Evolutionary conservation across 2,113 vertebrate species (phyloP), one percentile per base, ranked within the genome.

Genomic region (Antechinus stuartii): DNA sequence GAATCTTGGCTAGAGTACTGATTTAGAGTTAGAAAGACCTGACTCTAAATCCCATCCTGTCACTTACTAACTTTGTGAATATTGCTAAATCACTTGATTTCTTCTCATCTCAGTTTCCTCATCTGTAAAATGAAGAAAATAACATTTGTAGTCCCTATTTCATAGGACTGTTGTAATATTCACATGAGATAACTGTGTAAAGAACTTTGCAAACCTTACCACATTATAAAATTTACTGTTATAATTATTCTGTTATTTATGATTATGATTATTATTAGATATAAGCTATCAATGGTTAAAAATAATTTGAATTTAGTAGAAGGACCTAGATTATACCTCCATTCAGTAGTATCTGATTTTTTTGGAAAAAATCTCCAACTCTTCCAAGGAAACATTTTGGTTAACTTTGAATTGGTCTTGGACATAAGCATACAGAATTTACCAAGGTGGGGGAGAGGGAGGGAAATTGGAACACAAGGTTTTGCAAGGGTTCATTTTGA

Each of bases 361-460:
- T 52, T 56, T 84, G 49, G 93, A 76, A 30, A 47, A 94, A 94
- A 94, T 92, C 35, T 8, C 5, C 92, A 57, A 90, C 4, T 25
- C 0, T 94, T 95, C 22, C 30, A 76, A 92, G 46, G 10, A 95
- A 97, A 92, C 25, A 52, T 56, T 96, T 94, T 93, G 2, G 90
- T 76, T 96, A 68, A 91, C 46, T 93, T 6, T 92, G 84, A 10
- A 57, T 68, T 52, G 53, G 94, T 54, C 56, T 55, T 92, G 2
- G 89, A 93, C 92, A 89, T 54, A 94, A 95, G 53, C 14, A 92
- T 0, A 52, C 89, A 93, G 90, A 94, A 93, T 93, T 95, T 95
- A 57, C 35, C 52, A 27, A 94, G 50, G 50, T 2, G 47, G 6
- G 50, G 8, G 50, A 1, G 9, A 52, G 50, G 50, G 50, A 52